Evolutionary conservation across 2,113 vertebrate genomes (phyloP).

Genomic region (Ciconia boyciana): DNA sequence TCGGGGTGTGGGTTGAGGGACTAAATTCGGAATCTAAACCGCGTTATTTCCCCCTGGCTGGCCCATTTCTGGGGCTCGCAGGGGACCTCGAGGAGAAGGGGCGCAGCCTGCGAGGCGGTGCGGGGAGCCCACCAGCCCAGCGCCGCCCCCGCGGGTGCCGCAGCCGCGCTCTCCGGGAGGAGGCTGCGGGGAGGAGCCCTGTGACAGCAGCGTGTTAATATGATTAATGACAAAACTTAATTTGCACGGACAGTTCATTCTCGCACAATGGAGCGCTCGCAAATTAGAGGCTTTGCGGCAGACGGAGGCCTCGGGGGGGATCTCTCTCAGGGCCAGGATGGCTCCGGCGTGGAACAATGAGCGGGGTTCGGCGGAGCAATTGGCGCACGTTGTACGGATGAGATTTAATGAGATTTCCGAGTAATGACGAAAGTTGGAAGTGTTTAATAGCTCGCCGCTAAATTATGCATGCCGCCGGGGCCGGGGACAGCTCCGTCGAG

Average conservation of each 20-base stretch:
- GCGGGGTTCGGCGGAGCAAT: background rate
- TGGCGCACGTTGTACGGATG: background rate
- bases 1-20: background rate
- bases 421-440: background rate
- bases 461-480: background rate
- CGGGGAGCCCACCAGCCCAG: too few relatives aligned
- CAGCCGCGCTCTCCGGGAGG: background rate
- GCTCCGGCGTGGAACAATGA: background rate
- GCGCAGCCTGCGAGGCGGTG: fast-evolving
- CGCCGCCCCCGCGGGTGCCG: fast-evolving
- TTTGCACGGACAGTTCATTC: background rate
- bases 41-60: fast-evolving
- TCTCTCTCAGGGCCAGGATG: background rate
- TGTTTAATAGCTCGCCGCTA: background rate
- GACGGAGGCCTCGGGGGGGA: background rate
- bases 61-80: fast-evolving
- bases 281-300: background rate
- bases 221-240: background rate
- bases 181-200: fast-evolving
- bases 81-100: fast-evolving
- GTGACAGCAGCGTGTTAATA: background rate
- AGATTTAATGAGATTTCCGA: background rate
- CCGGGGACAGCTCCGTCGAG: background rate
- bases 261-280: background rate
- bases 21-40: fast-evolving